Percentiles rank a stretch among this genome's conserved stretches.
phyloP scores from a whole-genome alignment of 2,113 vertebrate genomes.

The Neofelis nebulosa region DNA sequence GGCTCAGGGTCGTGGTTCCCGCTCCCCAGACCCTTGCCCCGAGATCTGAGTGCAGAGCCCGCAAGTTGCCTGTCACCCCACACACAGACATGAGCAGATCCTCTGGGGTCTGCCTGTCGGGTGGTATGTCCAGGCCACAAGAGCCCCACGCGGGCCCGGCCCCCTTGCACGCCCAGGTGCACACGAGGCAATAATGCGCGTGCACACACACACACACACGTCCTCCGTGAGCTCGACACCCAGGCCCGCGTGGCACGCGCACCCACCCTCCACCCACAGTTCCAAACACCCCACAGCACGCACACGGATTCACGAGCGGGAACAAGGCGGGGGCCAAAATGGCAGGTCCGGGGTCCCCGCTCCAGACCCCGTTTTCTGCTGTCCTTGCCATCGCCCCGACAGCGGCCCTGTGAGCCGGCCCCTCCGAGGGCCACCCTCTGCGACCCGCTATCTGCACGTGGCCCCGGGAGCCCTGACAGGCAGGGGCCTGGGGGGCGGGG shows the following conservation, averaged over 20 bases:
- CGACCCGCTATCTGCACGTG: fast-evolving
- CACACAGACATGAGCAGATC: fast-evolving
- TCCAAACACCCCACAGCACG: fast-evolving
- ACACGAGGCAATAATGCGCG: not conserved
- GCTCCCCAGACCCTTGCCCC: fast-evolving
- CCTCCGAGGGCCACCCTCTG: not conserved
- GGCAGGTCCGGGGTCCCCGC: not conserved
- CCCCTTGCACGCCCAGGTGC: not conserved
- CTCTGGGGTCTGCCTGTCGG: fast-evolving
- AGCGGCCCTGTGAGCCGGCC: conserved; percentile 49
- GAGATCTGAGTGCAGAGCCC: fast-evolving
- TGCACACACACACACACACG: no score
- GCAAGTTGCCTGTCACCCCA: fast-evolving
- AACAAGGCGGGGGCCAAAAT: not conserved
- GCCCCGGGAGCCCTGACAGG: not conserved
- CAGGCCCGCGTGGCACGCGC: not conserved
- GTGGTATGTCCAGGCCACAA: fast-evolving
- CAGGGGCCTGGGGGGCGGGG: not conserved
- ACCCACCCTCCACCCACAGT: not conserved
- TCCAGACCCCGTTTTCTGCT: conserved; percentile 79
- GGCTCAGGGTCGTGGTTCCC: fast-evolving
- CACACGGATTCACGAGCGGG: not conserved
- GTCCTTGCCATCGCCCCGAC: conserved; percentile 78
- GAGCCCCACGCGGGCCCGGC: fast-evolving
- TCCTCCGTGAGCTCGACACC: not conserved